These are phyloP conservation scores for Octomys mimax DNA, from an alignment of 2,797 vertebrate species.

Conservation along the genomic window DNA sequence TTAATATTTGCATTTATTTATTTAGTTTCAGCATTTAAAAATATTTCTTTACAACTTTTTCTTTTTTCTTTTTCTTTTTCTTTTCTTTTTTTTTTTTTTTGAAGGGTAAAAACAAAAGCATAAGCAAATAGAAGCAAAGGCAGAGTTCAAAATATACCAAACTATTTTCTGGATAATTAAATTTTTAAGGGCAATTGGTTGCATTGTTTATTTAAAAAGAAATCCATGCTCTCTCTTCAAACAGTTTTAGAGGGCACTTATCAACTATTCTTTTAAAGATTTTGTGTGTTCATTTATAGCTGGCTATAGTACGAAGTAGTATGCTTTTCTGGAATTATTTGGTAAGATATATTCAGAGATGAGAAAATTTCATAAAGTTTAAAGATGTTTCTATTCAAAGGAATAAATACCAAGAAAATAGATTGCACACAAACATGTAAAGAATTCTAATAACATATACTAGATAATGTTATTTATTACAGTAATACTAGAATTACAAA, in stretches of 20 bases:
- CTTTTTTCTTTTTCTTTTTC: too few species aligned
- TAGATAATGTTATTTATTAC: neutral
- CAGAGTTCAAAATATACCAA: neutral
- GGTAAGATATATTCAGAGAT: slow-evolving; percentile 18
- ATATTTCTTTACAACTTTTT: too few species aligned
- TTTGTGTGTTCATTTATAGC: neutral
- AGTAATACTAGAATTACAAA: neutral
- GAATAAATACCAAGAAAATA: neutral
- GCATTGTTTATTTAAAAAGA: slow-evolving; percentile 23
- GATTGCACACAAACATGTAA: slow-evolving; percentile 22
- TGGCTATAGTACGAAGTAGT: neutral
- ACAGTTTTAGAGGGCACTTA: neutral
- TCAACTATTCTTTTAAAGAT: slow-evolving; percentile 4
- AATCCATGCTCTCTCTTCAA: neutral
- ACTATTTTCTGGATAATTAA: slow-evolving; percentile 18
- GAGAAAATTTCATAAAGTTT: neutral
- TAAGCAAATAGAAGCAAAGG: too few species aligned
- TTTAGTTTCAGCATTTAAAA: too few species aligned
- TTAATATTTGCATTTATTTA: neutral
- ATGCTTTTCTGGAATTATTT: neutral
- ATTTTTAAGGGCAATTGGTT: neutral
- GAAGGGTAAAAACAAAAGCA: too few species aligned
- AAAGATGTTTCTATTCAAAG: slow-evolving; percentile 27
- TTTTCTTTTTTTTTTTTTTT: too few species aligned
- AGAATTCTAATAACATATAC: neutral